Evolutionary conservation across 2,888 invertebrate genomes (phyloP).

Genomic region (Tetranychus truncatus): DNA sequence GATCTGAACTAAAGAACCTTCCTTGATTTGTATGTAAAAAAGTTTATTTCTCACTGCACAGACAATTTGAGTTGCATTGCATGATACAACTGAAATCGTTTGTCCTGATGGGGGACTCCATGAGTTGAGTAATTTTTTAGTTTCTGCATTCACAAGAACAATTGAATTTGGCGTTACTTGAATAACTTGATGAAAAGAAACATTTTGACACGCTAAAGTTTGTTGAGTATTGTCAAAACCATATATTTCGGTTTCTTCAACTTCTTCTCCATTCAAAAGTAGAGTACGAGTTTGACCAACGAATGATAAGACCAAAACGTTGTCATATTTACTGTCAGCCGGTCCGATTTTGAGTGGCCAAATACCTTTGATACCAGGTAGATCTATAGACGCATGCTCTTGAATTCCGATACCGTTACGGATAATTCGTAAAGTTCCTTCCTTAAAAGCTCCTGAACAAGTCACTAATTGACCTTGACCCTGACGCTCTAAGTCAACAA

Average conservation of each 20-base stretch:
- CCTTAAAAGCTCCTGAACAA: conserved; percentile 90
- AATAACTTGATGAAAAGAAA: conserved; percentile 58
- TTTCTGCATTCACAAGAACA: conserved; percentile 48
- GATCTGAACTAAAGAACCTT: conserved; percentile 36
- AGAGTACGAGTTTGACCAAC: conserved; percentile 89
- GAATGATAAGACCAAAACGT: conserved; percentile 79
- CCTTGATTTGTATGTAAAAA: conserved; percentile 57
- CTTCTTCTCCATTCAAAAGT: conserved; percentile 78
- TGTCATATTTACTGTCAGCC: conserved; percentile 43
- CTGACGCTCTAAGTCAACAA: conserved; percentile 69
- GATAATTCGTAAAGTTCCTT: conserved; percentile 88
- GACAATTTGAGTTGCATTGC: conserved; percentile 54
- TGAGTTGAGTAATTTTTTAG: conserved; percentile 44
- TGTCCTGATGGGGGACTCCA: conserved; percentile 51
- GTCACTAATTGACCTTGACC: conserved; percentile 93
- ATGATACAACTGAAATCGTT: conserved; percentile 70
- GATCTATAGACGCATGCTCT: conserved; percentile 89
- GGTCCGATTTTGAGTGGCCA: conserved; percentile 67
- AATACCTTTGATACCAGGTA: conserved; percentile 91
- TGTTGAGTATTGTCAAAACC: conserved; percentile 81
- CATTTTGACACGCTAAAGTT: conserved; percentile 84
- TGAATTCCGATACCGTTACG: conserved; percentile 97
- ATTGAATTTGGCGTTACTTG: conserved; percentile 52
- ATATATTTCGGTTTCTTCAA: conserved; percentile 83
- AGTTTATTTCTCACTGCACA: conserved; percentile 70